Base-by-base conservation (phyloP, 2,113 vertebrate species). In the Siniperca knerii region DNA sequence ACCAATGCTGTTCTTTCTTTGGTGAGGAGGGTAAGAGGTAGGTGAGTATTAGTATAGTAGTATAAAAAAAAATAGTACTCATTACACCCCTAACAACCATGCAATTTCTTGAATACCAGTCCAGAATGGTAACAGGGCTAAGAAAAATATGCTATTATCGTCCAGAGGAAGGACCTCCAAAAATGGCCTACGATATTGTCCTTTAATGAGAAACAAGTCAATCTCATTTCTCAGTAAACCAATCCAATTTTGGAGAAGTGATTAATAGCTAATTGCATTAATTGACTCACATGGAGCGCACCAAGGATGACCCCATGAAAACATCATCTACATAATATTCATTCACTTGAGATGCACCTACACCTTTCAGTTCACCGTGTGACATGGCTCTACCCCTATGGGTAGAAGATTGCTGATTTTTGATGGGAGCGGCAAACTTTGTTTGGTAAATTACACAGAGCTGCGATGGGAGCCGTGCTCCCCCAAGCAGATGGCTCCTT, bases 401-500 rank as follows among this genome's bases (percentile, higher is more conserved):
- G 82, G 70, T 40, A 64, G 69, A 70, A 80, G 83, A 74, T 69
- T 73, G 71, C 81, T 79, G 83, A 84, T 92, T 91, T 95, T 84
- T 90, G 81, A 91, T 35, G 68, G 67, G 79, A 89, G 92, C 83
- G 55, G 89, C 91, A 94, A 94, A 94, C 90, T 93, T 94, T 91
- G 92, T 93, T 92, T 91, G 87, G 87, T 93, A 92, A 94, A 95
- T 95, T 93, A 93, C 88, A 87, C 52, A 87, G 84, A 77, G 81
- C 82, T 88, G 92, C 70, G 84, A 85, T 85, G 94, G 91, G 93
- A 95, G 79, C 79, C 23, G 9, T 4, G 7, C 52, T 94, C 87
- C 94, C 95, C 67, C 61, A 90, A 95, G 94, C 95, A 96, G 95
- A 95, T 96, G 95, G 94, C 93, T 93, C 83, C 83, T 91, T 92